Base-by-base conservation (phyloP, 2,888 invertebrate genomes). In the Hypena proboscidalis region DNA sequence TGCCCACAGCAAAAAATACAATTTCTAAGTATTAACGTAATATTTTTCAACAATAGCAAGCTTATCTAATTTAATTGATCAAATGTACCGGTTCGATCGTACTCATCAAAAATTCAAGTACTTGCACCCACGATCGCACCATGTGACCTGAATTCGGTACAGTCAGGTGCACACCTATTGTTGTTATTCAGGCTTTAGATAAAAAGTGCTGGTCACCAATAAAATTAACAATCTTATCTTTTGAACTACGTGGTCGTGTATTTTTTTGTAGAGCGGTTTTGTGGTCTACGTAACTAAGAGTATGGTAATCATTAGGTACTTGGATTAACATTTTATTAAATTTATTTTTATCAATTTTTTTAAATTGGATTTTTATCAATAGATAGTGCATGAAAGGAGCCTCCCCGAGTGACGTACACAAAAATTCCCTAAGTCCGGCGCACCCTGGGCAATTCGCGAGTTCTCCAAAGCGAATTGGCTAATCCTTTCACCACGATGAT, bases 131-230 rank as follows among this genome's bases (percentile, higher is more conserved):
- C 21, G 37, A 11, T 41, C 40, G 44, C 37, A 48, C 37, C 48
- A 46, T 54, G 44, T 62, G 68, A 61, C 66, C 66, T 39, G 51
- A 58, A 60, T 58, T 44, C 47, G 4, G 65, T 65, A 65, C 67
- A 55, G 55, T 66, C 71, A 72, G 73, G 67, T 72, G 73, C 55
- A 54, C 40, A 6, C 34, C 21, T 54, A 57, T 52, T 59, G 47
- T 37, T 46, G 10, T 23, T 9, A 10, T 35, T 47, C 41, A 37
- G 53, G 48, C 44, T 60, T 61, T 29, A 47, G 49, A 64, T 64
- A 56, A 34, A 25, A n/a, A n/a, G n/a, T n/a, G n/a, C n/a, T n/a
- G n/a, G n/a, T 14, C 26, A 4, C 26, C 27, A 40, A 27, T 14
- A 35, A 31, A 35, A 42, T 36, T 23, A 39, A 15, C 32, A 26